phyloP scores from a whole-genome alignment of 2,797 vertebrate genomes.

The Chaunax sp. region DNA sequence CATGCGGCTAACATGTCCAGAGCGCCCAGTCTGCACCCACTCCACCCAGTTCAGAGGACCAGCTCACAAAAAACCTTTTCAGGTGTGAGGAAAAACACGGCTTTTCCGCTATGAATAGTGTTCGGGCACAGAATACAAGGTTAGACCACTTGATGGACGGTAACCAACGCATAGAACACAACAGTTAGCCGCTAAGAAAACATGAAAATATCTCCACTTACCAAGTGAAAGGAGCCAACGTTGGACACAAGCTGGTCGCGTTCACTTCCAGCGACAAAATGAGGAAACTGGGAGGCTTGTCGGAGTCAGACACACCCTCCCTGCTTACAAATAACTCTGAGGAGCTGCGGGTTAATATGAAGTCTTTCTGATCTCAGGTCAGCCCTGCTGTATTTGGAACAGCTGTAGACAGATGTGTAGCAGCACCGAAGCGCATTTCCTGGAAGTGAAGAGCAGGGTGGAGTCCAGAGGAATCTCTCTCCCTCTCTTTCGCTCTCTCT shows the following conservation, averaged over 20 bases:
- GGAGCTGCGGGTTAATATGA: rapidly evolving
- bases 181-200: not conserved
- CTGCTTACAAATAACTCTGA: not conserved
- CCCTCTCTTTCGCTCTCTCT: too few relatives aligned
- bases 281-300: too few relatives aligned
- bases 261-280: not conserved
- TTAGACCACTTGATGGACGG: not conserved
- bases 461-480: slow-evolving; percentile 58
- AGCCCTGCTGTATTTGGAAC: not conserved
- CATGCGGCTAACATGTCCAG: not conserved
- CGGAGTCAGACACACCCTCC: slow-evolving; percentile 2
- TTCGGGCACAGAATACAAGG: not conserved
- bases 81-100: slow-evolving; percentile 17
- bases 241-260: not conserved
- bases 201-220: slow-evolving; percentile 18
- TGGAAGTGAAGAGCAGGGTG: slow-evolving; percentile 60
- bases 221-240: slow-evolving; percentile 4
- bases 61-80: slow-evolving; percentile 36
- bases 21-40: not conserved
- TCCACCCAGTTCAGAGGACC: slow-evolving; percentile 9
- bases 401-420: slow-evolving; percentile 11
- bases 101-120: not conserved
- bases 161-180: not conserved
- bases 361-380: not conserved
- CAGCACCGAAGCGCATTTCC: slow-evolving; percentile 46